Percentiles rank a stretch among this genome's conserved stretches.
These are phyloP conservation scores for Drosophila borealis DNA, from an alignment of 2,888 invertebrate genomes.

Conservation along the genomic window DNA sequence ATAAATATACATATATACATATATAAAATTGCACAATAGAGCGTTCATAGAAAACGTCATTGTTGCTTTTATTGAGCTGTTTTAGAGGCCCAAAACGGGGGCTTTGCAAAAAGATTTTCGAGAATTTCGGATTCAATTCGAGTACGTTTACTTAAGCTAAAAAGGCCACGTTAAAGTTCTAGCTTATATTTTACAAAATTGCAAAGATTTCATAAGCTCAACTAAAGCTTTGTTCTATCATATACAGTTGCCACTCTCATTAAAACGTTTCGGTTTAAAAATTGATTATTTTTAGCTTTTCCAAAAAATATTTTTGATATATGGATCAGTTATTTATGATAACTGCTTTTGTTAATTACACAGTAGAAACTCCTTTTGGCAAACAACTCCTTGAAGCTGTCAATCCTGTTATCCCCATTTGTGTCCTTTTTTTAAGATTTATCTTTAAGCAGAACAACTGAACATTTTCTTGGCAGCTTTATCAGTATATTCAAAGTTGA, in stretches of 20 bases:
- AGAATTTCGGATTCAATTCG: conserved; percentile 24
- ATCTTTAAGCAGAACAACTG: no score
- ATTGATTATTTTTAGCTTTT: no score
- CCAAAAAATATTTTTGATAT: no score
- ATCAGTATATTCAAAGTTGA: no score
- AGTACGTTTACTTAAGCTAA: conserved; percentile 36
- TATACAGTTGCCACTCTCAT: background rate
- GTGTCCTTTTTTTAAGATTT: no score
- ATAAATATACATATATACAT: conserved; percentile 5
- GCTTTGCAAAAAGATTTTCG: conserved; percentile 4
- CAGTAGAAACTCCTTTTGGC: no score
- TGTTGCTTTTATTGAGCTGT: conserved; percentile 52
- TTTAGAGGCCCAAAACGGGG: conserved; percentile 26
- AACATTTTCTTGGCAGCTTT: no score
- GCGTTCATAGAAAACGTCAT: conserved; percentile 42
- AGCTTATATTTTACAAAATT: background rate
- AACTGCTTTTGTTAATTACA: no score
- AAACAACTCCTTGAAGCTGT: no score
- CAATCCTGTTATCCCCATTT: no score
- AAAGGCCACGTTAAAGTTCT: background rate
- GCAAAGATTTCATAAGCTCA: background rate
- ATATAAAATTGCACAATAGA: conserved; percentile 42
- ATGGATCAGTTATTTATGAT: no score
- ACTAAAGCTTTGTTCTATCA: background rate
- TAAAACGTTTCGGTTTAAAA: no score